Conservation (phyloP, 2,888 invertebrate species). For the Villa cingulata region DNA sequence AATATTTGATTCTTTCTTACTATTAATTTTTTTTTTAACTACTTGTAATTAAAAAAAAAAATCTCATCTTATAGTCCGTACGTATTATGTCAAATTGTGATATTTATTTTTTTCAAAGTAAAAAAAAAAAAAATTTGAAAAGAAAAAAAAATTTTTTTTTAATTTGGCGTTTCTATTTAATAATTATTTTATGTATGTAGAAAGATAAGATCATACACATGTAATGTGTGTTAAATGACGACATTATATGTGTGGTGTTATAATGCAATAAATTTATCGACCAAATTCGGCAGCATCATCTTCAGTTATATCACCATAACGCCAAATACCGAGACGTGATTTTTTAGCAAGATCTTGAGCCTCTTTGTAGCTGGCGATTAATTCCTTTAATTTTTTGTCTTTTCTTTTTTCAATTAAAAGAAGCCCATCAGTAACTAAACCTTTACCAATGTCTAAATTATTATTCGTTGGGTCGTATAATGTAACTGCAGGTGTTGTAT, state of each 20-base stretch:
- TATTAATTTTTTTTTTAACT: no score
- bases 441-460: constrained; percentile 45
- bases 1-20: no score
- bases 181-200: no score
- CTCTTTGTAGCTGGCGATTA: constrained; percentile 67
- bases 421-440: constrained; percentile 73
- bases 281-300: constrained; percentile 36
- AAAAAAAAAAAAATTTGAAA: not conserved
- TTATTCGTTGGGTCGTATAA: constrained; percentile 31
- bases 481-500: constrained; percentile 29
- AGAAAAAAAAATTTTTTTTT: not conserved
- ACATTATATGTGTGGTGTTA: not conserved
- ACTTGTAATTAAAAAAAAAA: no score
- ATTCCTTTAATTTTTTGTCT: constrained; percentile 64
- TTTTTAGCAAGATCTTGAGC: constrained; percentile 80
- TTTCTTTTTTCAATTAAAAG: constrained; percentile 66
- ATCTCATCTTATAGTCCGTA: no score
- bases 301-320: constrained; percentile 84
- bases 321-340: constrained; percentile 84
- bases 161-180: not conserved
- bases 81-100: no score
- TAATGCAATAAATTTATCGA: constrained; percentile 25
- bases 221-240: not conserved
- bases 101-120: not conserved
- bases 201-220: not conserved